Evolutionary conservation across 2,113 vertebrate genomes (phyloP), one percentile per base, ranked within the genome.

Genomic region (Camelus bactrianus): DNA sequence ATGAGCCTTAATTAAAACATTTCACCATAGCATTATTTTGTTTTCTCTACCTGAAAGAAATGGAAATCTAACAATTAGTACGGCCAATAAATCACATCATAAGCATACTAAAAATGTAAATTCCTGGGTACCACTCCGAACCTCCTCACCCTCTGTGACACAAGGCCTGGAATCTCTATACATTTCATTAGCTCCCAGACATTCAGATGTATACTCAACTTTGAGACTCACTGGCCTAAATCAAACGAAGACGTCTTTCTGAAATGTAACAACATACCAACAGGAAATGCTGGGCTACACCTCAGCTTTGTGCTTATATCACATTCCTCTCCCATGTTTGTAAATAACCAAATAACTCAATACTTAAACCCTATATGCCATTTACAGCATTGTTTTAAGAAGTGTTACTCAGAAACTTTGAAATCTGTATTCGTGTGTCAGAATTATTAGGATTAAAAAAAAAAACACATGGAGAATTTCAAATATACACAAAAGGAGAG

Each of bases 1-100:
- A 35, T 56, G 80, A 96, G 24, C 10, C 60, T 79, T 65, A 73
- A 97, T 95, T 91, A 94, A 97, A 97, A 62, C 32, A 80, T 72
- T 90, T 92, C 46, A 69, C 24, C n/a, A 67, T 32, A 9, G 72
- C 50, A 62, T 67, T 67, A 32, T 76, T 69, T 50, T 35, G 20
- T 92, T 83, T 95, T 80, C 58, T 70, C 22, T 84, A 3, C 54
- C 30, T 88, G 22, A 32, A 4, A n/a, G 52, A 86, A 89, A 56
- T 88, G 26, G 80, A 93, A 86, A 77, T 60, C 50, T 91, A 30
- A 81, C 8, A 48, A 11, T 62, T 73, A 79, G 22, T 35, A 1
- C 10, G 48, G 65, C 1, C 13, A 38, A 54, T 73, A 81, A 75
- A 38, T 58, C 32, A 58, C 22, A 2, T 69, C 46, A 13, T 24